These are phyloP conservation scores for Nicator chloris DNA, from an alignment of 2,113 vertebrate genomes.

Conservation along the genomic window DNA sequence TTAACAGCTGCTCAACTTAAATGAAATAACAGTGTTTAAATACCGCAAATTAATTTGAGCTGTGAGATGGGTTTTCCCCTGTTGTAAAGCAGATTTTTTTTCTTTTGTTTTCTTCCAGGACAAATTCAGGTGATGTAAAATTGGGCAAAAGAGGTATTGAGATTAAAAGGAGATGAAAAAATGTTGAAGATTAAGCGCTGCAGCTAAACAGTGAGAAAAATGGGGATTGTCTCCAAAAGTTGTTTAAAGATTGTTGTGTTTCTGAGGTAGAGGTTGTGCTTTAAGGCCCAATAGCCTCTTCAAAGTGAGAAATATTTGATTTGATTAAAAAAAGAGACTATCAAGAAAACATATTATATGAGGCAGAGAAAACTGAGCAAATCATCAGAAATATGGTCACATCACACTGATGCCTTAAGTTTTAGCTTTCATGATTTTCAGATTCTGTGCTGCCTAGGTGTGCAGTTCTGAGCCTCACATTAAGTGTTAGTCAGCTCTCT, in stretches of 20 bases:
- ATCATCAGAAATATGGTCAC: neutral
- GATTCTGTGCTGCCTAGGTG: too few species aligned
- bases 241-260: neutral
- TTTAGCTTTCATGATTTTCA: too few species aligned
- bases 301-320: neutral
- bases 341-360: neutral
- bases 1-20: neutral
- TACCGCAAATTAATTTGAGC: neutral
- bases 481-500: too few species aligned
- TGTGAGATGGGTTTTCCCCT: neutral
- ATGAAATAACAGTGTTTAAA: neutral
- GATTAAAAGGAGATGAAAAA: neutral
- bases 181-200: neutral
- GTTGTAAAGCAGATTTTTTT: neutral
- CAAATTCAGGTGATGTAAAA: neutral
- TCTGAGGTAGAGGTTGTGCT: neutral
- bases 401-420: too few species aligned
- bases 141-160: neutral
- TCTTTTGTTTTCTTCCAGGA: neutral
- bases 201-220: neutral
- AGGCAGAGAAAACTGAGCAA: neutral
- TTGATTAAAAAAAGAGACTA: neutral
- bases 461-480: too few species aligned
- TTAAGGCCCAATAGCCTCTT: neutral
- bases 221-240: neutral